Base-by-base conservation (phyloP, 1,140 invertebrate genomes). In the Danaus melanippus region DNA sequence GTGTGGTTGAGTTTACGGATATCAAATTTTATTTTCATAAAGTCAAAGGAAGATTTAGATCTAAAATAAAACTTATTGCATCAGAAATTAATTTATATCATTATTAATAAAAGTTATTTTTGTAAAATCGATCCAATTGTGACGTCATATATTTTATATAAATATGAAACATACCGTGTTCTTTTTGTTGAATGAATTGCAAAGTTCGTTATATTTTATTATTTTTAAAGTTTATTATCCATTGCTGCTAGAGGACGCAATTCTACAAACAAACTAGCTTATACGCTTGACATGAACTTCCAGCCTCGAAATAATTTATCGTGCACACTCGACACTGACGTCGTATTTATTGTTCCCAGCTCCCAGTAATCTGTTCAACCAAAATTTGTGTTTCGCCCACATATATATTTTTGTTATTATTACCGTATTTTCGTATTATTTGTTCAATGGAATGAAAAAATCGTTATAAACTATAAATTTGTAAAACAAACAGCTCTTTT, bases 281-380 rank as follows among this genome's bases (percentile, higher is more conserved):
- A 58, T 53, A 47, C 49, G 50, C 56, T 46, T 66, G 60, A 63
- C 58, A 60, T 59, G 62, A 64, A 55, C 57, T 67, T 62, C 46
- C 59, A 54, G 56, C 52, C 53, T 63, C 62, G 62, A 71, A 69
- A 64, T 64, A 69, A 74, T 71, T 74, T 74, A 74, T 74, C 12
- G 64, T 56, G 58, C 17, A 64, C 58, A 61, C 63, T 47, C 56
- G 50, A 58, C 56, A 52, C 56, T 50, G 39, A 51, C 39, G 15
- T 42, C 50, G 45, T 57, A 51, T 67, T 62, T 63, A 59, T 64
- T 64, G 56, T 51, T 54, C 55, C 58, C 40, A 9, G 44, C 55
- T 51, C 3, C 51, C 5, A 1, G 32, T 17, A 55, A 51, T 50
- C 53, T 60, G 53, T 54, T 50, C 53, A 42, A 46, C 12, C n/a